Evolutionary conservation across 2,888 invertebrate genomes (phyloP).

Genomic region (Ellobium chinense): DNA sequence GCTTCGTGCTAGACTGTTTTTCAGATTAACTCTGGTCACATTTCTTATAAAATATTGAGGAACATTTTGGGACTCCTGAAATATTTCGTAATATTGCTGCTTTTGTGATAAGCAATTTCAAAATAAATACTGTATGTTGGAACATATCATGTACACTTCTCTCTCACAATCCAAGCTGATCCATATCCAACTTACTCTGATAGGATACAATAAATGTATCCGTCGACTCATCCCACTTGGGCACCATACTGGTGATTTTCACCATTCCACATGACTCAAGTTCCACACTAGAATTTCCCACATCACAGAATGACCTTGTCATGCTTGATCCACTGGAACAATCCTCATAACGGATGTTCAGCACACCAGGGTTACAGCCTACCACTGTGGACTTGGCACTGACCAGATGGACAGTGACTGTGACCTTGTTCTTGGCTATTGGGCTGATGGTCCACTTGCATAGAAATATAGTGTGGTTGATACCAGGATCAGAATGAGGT

Average conservation of each 20-base stretch:
- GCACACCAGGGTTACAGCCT: not conserved
- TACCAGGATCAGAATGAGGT: not conserved
- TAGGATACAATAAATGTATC: constrained; percentile 54
- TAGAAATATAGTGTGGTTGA: not conserved
- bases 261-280: constrained; percentile 52
- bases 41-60: too few relatives aligned
- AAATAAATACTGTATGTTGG: too few relatives aligned
- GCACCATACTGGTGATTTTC: constrained; percentile 41
- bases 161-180: too few relatives aligned
- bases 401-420: constrained; percentile 13
- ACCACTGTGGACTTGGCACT: not conserved
- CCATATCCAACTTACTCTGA: constrained; percentile 31
- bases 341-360: constrained; percentile 42
- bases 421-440: not conserved
- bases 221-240: constrained; percentile 39
- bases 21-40: too few relatives aligned
- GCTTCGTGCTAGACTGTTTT: too few relatives aligned
- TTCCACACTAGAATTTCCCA: constrained; percentile 39
- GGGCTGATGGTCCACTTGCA: constrained; percentile 29
- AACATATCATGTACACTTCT: too few relatives aligned
- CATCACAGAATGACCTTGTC: constrained; percentile 46
- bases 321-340: constrained; percentile 23
- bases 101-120: too few relatives aligned
- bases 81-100: too few relatives aligned
- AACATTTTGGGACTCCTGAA: too few relatives aligned